Evolutionary conservation across 2,797 vertebrate genomes (phyloP).

Genomic region (Avahi laniger): DNA sequence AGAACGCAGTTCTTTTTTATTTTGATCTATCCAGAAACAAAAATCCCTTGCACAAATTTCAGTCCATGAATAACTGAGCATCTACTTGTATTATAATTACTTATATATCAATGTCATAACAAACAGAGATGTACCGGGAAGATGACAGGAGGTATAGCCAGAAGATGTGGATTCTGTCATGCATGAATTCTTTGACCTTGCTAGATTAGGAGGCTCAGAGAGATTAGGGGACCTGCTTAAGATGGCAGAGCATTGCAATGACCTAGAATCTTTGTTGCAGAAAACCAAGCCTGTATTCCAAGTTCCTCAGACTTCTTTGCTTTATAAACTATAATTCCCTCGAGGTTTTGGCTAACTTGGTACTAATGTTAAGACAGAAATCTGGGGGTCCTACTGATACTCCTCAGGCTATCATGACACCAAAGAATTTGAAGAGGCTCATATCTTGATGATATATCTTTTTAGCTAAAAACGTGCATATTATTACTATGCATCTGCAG

Average conservation of each 20-base stretch:
- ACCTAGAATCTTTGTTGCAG: background rate
- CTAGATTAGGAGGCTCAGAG: background rate
- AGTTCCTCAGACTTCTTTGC: background rate
- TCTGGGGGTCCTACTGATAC: background rate
- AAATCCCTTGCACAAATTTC: background rate
- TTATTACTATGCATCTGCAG: slow-evolving; percentile 61
- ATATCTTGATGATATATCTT: slow-evolving; percentile 67
- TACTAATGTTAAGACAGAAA: slow-evolving; percentile 57
- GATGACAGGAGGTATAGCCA: background rate
- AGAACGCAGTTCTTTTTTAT: slow-evolving; percentile 11
- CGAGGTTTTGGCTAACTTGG: slow-evolving; percentile 30
- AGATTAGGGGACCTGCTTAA: slow-evolving; percentile 21
- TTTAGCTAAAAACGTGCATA: slow-evolving; percentile 63
- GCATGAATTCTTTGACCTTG: slow-evolving; percentile 16
- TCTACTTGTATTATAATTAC: slow-evolving; percentile 40
- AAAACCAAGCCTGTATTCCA: background rate
- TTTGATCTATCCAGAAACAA: slow-evolving; percentile 26
- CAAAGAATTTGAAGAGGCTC: slow-evolving; percentile 61
- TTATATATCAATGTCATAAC: slow-evolving; percentile 4
- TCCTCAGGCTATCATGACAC: slow-evolving; percentile 45
- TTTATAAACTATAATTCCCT: slow-evolving; percentile 26
- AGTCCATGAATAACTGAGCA: background rate
- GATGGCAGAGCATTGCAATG: background rate
- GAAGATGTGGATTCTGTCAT: background rate
- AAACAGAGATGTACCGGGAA: background rate